Conservation (phyloP, 2,113 vertebrate species). For the Phalacrocorax pelagicus region DNA sequence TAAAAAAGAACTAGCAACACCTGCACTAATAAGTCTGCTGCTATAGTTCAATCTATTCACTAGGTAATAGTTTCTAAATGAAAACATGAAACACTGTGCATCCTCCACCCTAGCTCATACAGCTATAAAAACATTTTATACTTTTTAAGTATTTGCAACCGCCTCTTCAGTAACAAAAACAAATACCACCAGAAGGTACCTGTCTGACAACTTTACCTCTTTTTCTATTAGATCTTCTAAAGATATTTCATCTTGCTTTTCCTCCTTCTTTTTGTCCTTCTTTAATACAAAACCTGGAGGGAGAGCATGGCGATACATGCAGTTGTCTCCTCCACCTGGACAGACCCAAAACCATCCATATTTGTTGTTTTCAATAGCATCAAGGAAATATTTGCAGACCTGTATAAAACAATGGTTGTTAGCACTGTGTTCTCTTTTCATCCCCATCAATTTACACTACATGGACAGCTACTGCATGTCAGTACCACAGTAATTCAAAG, state of each 20-base stretch:
- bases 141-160: background rate
- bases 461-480: background rate
- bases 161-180: background rate
- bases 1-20: background rate
- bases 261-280: slow-evolving; percentile 97
- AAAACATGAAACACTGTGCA: background rate
- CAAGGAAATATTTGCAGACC: slow-evolving; percentile 96
- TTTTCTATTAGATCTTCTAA: slow-evolving; percentile 97
- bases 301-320: slow-evolving; percentile 97
- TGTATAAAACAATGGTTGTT: slow-evolving; percentile 32
- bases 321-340: slow-evolving; percentile 87
- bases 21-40: background rate
- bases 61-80: background rate
- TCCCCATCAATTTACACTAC: background rate
- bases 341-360: slow-evolving; percentile 99
- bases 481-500: background rate
- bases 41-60: background rate
- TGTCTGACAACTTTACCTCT: slow-evolving; percentile 79
- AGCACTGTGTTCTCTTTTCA: background rate
- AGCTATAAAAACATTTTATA: background rate
- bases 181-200: background rate
- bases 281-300: slow-evolving; percentile 95
- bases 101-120: background rate
- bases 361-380: slow-evolving; percentile 97
- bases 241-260: slow-evolving; percentile 91